Base-by-base conservation (phyloP, 1,140 invertebrate species). In the Zeugodacus cucurbitae region DNA sequence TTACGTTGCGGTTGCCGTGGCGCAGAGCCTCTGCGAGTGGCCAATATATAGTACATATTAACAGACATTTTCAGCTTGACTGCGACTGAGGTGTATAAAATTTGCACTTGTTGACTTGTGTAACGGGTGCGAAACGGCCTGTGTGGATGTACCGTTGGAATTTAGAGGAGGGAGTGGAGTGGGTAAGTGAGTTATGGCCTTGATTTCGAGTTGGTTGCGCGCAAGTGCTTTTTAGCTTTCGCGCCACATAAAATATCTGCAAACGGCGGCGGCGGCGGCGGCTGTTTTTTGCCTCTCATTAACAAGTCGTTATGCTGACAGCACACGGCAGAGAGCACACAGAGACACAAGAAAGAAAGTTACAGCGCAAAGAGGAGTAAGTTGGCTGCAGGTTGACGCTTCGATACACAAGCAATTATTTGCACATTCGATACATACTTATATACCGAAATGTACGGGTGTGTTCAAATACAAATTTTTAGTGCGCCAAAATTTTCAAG, bases 251-350 rank as follows among this genome's bases (percentile, higher is more conserved):
- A 74, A 74, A 34, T 74, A 17, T 37, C 67, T 32, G 26, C n/a
- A 7, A 10, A n/a, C n/a, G 6, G 58, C 58, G n/a, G n/a, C n/a
- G n/a, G n/a, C n/a, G n/a, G n/a, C n/a, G n/a, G n/a, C n/a, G n/a
- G n/a, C n/a, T n/a, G n/a, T 37, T 22, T 74, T 41, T 74, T 74
- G 41, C 58, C 67, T 37, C 67, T 74, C 67, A 74, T 74, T 74
- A 74, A 22, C 67, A 74, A 74, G 67, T 74, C 67, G 67, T 37
- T 74, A 74, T 20, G 67, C 32, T 74, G 67, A 74, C 32, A 74
- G 17, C 14, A 41, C 7, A 41, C 7, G 70, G 70, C 70, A 41
- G 32, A 37, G 32, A 22, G 44, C 44, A 86, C 14, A 54, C n/a
- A 54, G 20, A 20, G 58, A 1, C 8, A 26, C 5, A 62, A 22